Base-by-base conservation (phyloP, 2,797 vertebrate genomes). In the Gorsachius magnificus region DNA sequence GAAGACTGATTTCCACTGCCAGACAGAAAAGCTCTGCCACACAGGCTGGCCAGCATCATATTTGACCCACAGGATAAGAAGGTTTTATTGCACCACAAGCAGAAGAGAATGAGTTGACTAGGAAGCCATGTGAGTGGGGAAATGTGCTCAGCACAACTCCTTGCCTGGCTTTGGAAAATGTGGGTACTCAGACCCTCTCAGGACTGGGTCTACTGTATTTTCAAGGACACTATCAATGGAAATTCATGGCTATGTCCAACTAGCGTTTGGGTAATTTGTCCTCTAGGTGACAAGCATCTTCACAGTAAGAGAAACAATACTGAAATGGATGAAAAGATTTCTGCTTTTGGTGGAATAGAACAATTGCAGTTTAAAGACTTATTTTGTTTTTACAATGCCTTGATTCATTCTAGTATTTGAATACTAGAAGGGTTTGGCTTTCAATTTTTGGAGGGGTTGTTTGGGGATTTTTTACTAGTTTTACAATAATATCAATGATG, bases 361-460 rank as follows among this genome's bases (percentile, higher is more conserved):
- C 4, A 48, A 13, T 21, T 41, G 13, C 6, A 77, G 22, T 80
- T 93, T 63, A 51, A 93, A 86, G 4, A 48, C 31, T 13, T 63
- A 4, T 21, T 61, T 56, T 60, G 6, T 79, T 83, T 85, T 83
- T 15, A 18, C 2, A 35, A 16, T 4, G 2, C 3, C 3, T 19
- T 45, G 31, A 46, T 71, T 78, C 11, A 20, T 33, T 71, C 31
- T 33, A 35, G 2, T 38, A 28, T 45, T 87, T 91, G 48, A 75
- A 57, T 38, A 70, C 3, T 11, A 60, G 51, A 83, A 66, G 3
- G 5, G 2, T 45, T 89, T 79, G 57, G 9, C 16, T 11, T 79
- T 54, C 7, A 18, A 33, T 12, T 28, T 65, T 0, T 0, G 5
- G 5, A 21, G 5, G 9, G 11, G 6, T 48, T 48, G 18, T 21